Evolutionary conservation across 2,888 invertebrate genomes (phyloP).

Genomic region (Andrena bicolor): DNA sequence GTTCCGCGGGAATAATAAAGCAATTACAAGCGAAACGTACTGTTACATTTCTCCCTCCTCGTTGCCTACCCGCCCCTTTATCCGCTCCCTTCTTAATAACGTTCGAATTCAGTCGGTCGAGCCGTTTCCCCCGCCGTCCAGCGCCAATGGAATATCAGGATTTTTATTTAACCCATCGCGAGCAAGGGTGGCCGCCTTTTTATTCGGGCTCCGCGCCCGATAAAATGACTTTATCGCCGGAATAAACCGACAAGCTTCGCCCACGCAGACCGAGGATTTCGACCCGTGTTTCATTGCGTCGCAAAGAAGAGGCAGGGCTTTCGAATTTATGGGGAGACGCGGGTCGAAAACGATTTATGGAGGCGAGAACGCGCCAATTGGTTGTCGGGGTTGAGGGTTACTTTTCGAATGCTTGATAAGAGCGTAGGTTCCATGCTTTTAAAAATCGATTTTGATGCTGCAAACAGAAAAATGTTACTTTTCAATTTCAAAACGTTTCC

Average conservation of each 20-base stretch:
- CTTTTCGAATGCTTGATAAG: background rate
- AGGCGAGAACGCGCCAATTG: background rate
- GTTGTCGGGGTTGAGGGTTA: background rate
- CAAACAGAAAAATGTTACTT: background rate
- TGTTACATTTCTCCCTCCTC: slow-evolving; percentile 16
- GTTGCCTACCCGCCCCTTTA: background rate
- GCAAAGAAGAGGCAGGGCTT: slow-evolving; percentile 1
- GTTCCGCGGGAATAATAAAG: slow-evolving; percentile 62
- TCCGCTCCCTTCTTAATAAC: slow-evolving; percentile 37
- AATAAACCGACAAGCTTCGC: slow-evolving; percentile 55
- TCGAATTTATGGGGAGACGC: background rate
- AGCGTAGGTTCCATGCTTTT: background rate
- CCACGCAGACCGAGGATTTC: background rate
- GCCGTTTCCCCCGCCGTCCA: background rate
- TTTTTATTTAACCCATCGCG: slow-evolving; percentile 34
- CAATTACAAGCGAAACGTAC: slow-evolving; percentile 58
- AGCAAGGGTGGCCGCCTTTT: slow-evolving; percentile 23
- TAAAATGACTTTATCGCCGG: slow-evolving; percentile 65
- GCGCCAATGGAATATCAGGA: slow-evolving; percentile 9
- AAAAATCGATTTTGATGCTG: background rate
- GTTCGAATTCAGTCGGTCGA: slow-evolving; percentile 11
- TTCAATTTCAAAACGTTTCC: background rate
- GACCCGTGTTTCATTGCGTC: slow-evolving; percentile 3
- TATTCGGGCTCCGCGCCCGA: slow-evolving; percentile 20
- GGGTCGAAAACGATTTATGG: slow-evolving; percentile 1